Percentiles rank a stretch among this genome's conserved stretches.
Conservation (phyloP, 2,888 invertebrate genomes). For the Parnassius apollo region DNA sequence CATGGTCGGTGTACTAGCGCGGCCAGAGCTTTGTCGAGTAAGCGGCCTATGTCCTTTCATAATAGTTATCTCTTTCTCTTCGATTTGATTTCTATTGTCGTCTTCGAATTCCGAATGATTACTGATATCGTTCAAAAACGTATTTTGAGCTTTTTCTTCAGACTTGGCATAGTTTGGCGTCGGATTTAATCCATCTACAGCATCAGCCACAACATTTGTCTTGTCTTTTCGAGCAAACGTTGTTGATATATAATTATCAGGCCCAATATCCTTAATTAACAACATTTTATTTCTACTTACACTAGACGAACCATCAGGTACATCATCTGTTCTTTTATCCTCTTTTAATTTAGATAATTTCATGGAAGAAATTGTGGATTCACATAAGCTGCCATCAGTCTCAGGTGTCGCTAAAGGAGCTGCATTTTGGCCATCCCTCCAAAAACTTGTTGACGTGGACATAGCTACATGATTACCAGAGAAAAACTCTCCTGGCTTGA, state of each 20-base stretch:
- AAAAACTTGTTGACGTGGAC: constrained; percentile 65
- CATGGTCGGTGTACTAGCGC: constrained; percentile 75
- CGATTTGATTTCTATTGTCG: constrained; percentile 74
- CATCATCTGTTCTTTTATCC: constrained; percentile 66
- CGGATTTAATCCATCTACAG: constrained; percentile 55
- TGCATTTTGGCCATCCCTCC: constrained; percentile 66
- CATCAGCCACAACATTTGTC: constrained; percentile 47
- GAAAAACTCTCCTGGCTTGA: constrained; percentile 77
- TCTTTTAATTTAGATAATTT: constrained; percentile 72
- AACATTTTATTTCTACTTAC: constrained; percentile 79
- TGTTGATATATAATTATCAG: constrained; percentile 87
- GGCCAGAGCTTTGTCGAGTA: constrained; percentile 83
- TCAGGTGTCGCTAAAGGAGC: constrained; percentile 83
- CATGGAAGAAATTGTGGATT: constrained; percentile 76
- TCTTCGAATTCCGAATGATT: constrained; percentile 75
- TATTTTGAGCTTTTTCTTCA: constrained; percentile 74
- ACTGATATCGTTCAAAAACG: constrained; percentile 73
- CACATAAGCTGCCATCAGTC: constrained; percentile 81
- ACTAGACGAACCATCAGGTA: constrained; percentile 65
- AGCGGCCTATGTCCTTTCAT: constrained; percentile 85
- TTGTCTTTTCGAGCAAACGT: constrained; percentile 78
- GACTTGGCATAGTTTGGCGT: constrained; percentile 70
- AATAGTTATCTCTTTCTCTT: constrained; percentile 72
- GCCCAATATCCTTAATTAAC: constrained; percentile 85
- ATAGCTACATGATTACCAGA: constrained; percentile 63